Conservation (phyloP, 2,113 vertebrate species). For the Oceanites oceanicus region DNA sequence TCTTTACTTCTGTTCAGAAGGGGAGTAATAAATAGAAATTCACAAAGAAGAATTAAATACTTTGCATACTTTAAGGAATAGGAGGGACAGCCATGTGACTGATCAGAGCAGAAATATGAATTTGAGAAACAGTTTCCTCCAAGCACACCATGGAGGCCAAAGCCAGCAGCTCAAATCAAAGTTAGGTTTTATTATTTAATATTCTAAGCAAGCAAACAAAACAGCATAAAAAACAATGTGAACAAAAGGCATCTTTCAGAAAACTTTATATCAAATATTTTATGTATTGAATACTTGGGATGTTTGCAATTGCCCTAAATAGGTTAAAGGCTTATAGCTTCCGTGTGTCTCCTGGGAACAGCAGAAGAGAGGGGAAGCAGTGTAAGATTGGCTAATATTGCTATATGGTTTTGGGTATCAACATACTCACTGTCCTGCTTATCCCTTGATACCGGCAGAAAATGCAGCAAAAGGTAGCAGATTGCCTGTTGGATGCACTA, state of each 20-base stretch:
- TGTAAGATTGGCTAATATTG: neutral
- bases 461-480: neutral
- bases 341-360: neutral
- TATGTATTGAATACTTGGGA: neutral
- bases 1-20: neutral
- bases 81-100: neutral
- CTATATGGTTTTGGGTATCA: neutral
- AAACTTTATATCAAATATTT: neutral
- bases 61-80: neutral
- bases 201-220: neutral
- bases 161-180: neutral
- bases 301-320: neutral
- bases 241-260: neutral
- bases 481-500: neutral
- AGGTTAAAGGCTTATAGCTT: neutral
- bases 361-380: neutral
- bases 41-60: neutral
- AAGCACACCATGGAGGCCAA: neutral
- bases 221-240: neutral
- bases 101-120: neutral
- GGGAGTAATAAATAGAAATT: neutral
- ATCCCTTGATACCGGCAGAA: fast-evolving
- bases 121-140: neutral
- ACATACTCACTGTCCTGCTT: neutral
- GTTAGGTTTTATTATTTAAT: neutral